Conservation (phyloP, 1,140 invertebrate genomes). For the Magallana ariakensis region DNA sequence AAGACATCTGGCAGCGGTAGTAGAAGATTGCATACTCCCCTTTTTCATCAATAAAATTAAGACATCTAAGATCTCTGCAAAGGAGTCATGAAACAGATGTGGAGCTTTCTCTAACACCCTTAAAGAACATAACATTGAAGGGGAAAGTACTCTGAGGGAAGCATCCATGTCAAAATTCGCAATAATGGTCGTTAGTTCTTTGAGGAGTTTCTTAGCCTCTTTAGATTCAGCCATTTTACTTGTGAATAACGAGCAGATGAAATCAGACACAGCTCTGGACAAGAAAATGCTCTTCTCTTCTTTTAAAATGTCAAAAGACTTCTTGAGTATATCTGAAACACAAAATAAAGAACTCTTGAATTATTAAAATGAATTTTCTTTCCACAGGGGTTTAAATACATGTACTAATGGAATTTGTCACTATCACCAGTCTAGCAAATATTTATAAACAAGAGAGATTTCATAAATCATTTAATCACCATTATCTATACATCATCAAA, state of each 20-base stretch:
- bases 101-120: slow-evolving; percentile 6
- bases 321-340: slow-evolving; percentile 3
- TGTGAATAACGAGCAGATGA: neutral
- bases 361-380: no score
- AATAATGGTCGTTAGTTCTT: neutral
- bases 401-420: no score
- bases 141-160: neutral
- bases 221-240: neutral
- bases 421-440: no score
- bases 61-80: slow-evolving; percentile 8
- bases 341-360: neutral
- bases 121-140: neutral
- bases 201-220: neutral
- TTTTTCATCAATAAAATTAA: neutral
- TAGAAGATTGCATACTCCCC: neutral
- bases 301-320: slow-evolving; percentile 1
- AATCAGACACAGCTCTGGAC: slow-evolving; percentile 17
- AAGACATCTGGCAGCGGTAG: neutral
- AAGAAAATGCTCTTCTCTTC: slow-evolving; percentile 17
- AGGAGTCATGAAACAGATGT: neutral
- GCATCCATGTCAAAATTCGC: neutral
- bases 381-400: no score
- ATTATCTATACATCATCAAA: no score
- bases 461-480: no score
- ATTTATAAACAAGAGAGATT: no score